Percentiles rank a stretch among this genome's conserved stretches.
phyloP scores from a whole-genome alignment of 1,140 invertebrate species.

The Drosophila trapezifrons region DNA sequence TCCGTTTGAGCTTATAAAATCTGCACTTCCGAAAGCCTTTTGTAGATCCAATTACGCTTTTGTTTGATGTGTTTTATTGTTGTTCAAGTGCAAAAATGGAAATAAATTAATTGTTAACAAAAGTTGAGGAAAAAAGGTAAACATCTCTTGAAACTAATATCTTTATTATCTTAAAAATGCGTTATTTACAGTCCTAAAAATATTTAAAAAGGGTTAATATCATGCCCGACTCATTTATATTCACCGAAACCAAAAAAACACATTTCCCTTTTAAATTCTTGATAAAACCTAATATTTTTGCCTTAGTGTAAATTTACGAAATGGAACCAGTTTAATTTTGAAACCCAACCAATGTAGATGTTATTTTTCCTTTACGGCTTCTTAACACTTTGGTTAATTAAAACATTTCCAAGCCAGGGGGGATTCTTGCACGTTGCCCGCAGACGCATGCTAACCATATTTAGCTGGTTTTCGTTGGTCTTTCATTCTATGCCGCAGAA shows the following conservation, averaged over 20 bases:
- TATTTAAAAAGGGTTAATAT: not conserved
- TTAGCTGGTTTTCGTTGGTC: constrained; percentile 25
- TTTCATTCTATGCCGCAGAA: constrained; percentile 58
- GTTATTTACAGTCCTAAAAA: not conserved
- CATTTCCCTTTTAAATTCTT: not conserved
- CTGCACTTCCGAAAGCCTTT: constrained; percentile 44
- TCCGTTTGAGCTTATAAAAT: constrained; percentile 36
- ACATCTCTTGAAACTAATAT: not conserved
- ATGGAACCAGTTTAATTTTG: constrained; percentile 1
- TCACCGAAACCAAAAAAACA: not conserved
- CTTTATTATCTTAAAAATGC: not conserved
- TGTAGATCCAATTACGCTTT: constrained; percentile 29
- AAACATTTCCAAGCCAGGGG: constrained; percentile 61
- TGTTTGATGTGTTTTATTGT: not conserved
- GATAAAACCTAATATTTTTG: no score
- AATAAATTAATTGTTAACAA: not conserved
- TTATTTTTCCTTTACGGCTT: constrained; percentile 2
- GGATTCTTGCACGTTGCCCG: constrained; percentile 67
- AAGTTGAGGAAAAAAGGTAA: not conserved
- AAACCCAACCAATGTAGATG: constrained; percentile 4
- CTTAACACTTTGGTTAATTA: constrained; percentile 54
- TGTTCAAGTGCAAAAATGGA: no score
- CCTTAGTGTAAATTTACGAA: not conserved
- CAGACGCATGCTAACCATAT: constrained; percentile 59
- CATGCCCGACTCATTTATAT: no score